Base-by-base conservation (phyloP, 2,113 vertebrate species). In the Plotosus lineatus region DNA sequence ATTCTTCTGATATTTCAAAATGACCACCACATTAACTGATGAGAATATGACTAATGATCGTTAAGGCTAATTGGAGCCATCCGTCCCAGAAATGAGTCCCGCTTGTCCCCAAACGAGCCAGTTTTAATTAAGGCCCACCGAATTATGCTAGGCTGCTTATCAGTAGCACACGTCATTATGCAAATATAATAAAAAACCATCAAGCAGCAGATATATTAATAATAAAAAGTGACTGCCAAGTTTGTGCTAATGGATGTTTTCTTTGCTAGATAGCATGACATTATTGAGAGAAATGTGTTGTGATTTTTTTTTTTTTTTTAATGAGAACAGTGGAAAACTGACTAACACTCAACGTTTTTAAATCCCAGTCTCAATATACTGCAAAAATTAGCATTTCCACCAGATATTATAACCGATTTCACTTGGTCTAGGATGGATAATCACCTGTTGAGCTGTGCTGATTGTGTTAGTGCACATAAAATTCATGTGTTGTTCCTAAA, bases 101-200 rank as follows among this genome's bases (percentile, higher is more conserved):
- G 8, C 88, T 91, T 81, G 86, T 86, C 88, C 88, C 89, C 26
- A 66, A 90, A 94, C 90, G 91, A 92, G 92, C 89, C 91, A 90
- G 92, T 92, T 92, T 93, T 93, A 93, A 93, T 93, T 91, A 91
- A 94, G 91, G 88, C 84, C 81, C 85, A 87, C 90, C 91, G 90
- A 90, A 94, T 94, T 94, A 83, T 91, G 92, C 93, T 93, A 90
- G 88, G 91, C 85, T 88, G 90, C 90, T 92, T 92, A 93, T 93
- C 91, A 90, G 91, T 88, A 86, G 86, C 79, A 83, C 84, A 88
- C 82, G 82, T 92, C 90, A 92, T 94, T 93, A 94, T 93, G 92
- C 92, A 93, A 92, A 94, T 94, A 89, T 75, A 71, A 90, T 91
- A 91, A 91, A 90, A 44, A 91, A 90, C 89, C 56, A 88, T 90